Percentiles rank a stretch among this genome's conserved stretches.
phyloP scores from a whole-genome alignment of 2,888 invertebrate genomes.

The Chrysina gloriosa region DNA sequence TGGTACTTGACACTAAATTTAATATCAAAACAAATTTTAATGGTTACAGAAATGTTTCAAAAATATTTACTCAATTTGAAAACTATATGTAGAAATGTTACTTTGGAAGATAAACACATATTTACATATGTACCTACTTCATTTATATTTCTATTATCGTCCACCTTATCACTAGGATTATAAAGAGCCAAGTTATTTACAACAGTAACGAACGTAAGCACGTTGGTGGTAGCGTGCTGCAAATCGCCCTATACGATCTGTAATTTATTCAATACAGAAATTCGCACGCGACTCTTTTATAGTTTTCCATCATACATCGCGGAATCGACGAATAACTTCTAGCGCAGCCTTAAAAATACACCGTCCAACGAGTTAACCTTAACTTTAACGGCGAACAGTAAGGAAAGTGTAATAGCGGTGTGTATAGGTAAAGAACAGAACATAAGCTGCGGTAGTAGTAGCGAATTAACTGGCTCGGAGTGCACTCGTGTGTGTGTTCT shows the following conservation, averaged over 20 bases:
- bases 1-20: too few relatives aligned
- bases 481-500: conserved; percentile 36
- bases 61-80: too few relatives aligned
- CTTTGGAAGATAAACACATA: too few relatives aligned
- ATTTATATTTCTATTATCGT: too few relatives aligned
- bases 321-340: conserved; percentile 19
- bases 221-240: background rate
- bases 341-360: conserved; percentile 36
- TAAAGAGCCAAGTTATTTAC: too few relatives aligned
- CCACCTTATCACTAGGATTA: too few relatives aligned
- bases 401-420: conserved; percentile 36
- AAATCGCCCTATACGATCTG: conserved; percentile 5
- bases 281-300: conserved; percentile 29
- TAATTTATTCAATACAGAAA: conserved; percentile 22
- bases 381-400: conserved; percentile 35
- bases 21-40: too few relatives aligned
- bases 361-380: conserved; percentile 39
- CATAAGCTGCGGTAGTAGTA: conserved; percentile 23
- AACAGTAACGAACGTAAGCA: background rate
- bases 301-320: conserved; percentile 1
- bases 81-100: too few relatives aligned
- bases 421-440: conserved; percentile 34
- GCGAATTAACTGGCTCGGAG: conserved; percentile 38
- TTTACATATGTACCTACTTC: too few relatives aligned
- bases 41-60: too few relatives aligned